Base-by-base conservation (phyloP, 2,888 invertebrate genomes). In the Pyralis farinalis region DNA sequence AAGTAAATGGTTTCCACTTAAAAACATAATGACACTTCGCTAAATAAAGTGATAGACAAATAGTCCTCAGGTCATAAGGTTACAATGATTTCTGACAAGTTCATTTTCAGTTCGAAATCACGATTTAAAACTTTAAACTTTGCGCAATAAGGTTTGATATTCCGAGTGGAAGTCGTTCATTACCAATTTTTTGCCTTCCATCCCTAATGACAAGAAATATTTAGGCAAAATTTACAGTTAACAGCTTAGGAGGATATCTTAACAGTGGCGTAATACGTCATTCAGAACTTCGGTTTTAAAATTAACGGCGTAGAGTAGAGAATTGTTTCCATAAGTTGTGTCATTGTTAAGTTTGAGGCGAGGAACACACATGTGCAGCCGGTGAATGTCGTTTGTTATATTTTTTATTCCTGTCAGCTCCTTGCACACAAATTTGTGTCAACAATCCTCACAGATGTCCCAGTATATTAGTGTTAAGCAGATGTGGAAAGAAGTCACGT, bases 401-500 rank as follows among this genome's bases (percentile, higher is more conserved):
- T 70, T 78, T 78, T 78, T 16, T 25, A 7, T 22, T 31, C 10
- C 62, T 56, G 56, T 57, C 47, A 57, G 56, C 60, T 66, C 55
- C 62, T 71, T 66, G 53, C 65, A 71, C 69, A 71, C 63, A 73
- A 64, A 65, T 67, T 58, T 58, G 63, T 82, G 83, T 83, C 83
- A 84, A 83, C 83, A 81, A 76, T 75, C 69, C 71, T 66, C 72
- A 80, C 82, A 83, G 76, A 83, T 83, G 84, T 70, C 69, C 46
- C 51, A 61, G 51, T 66, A 66, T 66, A 68, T 73, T 69, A 70
- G 63, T 61, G 58, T 55, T 53, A 61, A 57, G 58, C 45, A 58
- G 55, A 37, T 55, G 49, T 46, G 47, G 46, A 49, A 44, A 52
- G 53, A 42, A 33, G 34, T 39, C 36, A 31, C 11, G n/a, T 27